phyloP scores from a whole-genome alignment of 2,113 vertebrate species.

The Phrynosoma platyrhinos region DNA sequence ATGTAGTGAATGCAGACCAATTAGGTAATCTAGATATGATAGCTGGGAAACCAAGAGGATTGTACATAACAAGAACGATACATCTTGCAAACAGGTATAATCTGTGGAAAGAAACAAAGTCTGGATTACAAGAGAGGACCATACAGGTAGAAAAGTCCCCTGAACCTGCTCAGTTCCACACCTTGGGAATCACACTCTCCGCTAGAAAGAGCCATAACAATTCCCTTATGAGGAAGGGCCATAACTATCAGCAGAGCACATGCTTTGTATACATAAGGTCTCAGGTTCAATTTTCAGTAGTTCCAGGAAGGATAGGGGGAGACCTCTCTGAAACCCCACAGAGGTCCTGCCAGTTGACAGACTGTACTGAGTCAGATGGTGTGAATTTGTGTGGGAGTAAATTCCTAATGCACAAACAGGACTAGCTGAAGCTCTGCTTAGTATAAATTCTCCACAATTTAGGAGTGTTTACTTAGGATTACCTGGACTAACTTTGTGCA shows the following conservation, averaged over 20 bases:
- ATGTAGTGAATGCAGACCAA: background rate
- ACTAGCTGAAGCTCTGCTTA: no score
- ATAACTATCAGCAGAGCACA: background rate
- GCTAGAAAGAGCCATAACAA: background rate
- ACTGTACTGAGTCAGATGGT: background rate
- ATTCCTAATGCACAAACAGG: no score
- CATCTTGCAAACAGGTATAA: background rate
- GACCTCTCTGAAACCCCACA: background rate
- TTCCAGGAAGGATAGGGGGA: background rate
- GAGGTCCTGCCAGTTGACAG: background rate
- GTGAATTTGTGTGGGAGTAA: no score
- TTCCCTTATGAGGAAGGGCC: slow-evolving; percentile 4
- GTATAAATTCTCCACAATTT: no score
- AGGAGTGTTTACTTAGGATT: no score
- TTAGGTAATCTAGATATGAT: background rate
- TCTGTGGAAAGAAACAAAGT: background rate
- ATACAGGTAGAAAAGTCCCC: background rate
- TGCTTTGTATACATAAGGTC: background rate
- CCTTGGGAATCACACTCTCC: background rate
- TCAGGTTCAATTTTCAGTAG: background rate
- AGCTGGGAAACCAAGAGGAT: background rate
- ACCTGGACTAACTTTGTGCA: no score
- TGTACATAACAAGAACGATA: background rate
- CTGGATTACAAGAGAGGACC: background rate
- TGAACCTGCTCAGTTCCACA: background rate